phyloP scores from a whole-genome alignment of 2,113 vertebrate species.

The Caranx ignobilis region DNA sequence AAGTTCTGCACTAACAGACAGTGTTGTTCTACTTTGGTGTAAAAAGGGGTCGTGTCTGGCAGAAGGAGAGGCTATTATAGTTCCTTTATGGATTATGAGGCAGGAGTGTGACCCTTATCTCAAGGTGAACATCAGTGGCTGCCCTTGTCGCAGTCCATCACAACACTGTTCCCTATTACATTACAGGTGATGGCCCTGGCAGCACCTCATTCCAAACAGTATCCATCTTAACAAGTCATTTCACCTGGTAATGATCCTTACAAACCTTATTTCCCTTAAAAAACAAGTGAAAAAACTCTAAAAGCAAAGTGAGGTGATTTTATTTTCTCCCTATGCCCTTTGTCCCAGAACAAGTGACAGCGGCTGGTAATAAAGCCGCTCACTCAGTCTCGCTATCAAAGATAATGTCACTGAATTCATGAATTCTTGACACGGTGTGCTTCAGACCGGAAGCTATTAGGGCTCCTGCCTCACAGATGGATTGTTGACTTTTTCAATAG shows the following conservation, averaged over 20 bases:
- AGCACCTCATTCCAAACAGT: constrained; percentile 55
- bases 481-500: constrained; percentile 4
- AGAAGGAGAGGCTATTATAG: constrained; percentile 73
- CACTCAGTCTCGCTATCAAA: neutral
- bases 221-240: constrained; percentile 61
- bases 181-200: constrained; percentile 56
- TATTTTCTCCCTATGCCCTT: constrained; percentile 8
- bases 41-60: constrained; percentile 66
- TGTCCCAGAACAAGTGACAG: neutral
- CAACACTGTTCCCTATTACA: constrained; percentile 59
- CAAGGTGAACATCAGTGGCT: constrained; percentile 79
- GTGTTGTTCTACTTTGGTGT: constrained; percentile 67
- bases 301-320: constrained; percentile 18
- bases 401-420: constrained; percentile 3
- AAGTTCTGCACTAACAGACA: constrained; percentile 25
- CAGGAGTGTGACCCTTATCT: constrained; percentile 74
- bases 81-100: constrained; percentile 79
- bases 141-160: constrained; percentile 70
- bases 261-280: constrained; percentile 42
- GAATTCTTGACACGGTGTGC: constrained; percentile 14
- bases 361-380: constrained; percentile 13
- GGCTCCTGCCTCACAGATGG: neutral
- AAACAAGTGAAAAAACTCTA: constrained; percentile 39
- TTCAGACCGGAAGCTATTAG: neutral
- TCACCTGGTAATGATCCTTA: constrained; percentile 40